Evolutionary conservation across 2,888 invertebrate species (phyloP), one percentile per base, ranked within the genome.

Genomic region (Halictus ligatus): DNA sequence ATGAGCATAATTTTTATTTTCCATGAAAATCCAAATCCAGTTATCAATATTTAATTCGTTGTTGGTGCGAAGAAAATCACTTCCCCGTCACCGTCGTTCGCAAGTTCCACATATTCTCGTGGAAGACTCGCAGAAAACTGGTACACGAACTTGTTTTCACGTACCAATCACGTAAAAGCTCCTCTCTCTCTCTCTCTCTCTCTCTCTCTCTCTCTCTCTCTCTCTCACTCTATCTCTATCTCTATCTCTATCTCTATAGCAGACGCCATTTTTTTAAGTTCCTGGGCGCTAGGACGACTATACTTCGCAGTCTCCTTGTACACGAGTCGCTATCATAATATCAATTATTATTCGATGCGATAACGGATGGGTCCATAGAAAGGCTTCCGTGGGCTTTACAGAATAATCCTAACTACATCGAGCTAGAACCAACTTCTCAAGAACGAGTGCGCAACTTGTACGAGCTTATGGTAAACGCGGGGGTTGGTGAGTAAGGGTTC

Each of bases 121-220:
- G 13, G 60, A 64, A 64, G 60, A 64, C 15, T 6, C 29, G 15
- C 15, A 15, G 60, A 29, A 64, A 64, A 64, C 15, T 64, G 60
- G 60, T 64, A 64, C 60, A 64, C n/a, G 25, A 64, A 64, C 15
- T 29, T 64, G 60, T 43, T 75, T 13, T n/a, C 40, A 54, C 40
- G 75, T 29, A 29, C 60, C 60, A 64, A 64, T 64, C 60, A 64
- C 13, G 60, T 64, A 64, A 64, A 64, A 64, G 60, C 60, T 29
- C 60, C 15, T 25, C 60, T 29, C 60, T 21, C 1, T 10, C 3
- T 35, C 35, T 35, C 1, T 35, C 1, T 2, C 35, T 35, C 15
- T 25, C 60, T 29, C 60, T 21, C 1, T 10, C 3, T 35, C 35
- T 35, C 1, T 35, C 1, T 2, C 5, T 40, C 5, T 54, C n/a